Evolutionary conservation across 2,888 invertebrate genomes (phyloP), one percentile per base, ranked within the genome.

Genomic region (Tricholauxania praeusta): DNA sequence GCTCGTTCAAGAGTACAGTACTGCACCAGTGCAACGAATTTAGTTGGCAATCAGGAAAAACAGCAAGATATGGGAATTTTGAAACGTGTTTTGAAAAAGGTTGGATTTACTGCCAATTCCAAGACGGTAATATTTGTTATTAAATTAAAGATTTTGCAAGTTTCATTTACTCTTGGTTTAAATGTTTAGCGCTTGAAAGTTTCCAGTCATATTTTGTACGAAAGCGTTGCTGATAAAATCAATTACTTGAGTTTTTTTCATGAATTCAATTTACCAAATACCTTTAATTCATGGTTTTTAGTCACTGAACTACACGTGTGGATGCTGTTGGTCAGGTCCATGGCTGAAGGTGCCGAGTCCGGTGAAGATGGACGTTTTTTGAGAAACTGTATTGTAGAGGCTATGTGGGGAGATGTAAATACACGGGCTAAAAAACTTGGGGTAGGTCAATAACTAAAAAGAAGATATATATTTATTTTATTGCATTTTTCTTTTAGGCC

Each of bases 301-400:
- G 88, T 97, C n/a, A 94, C 94, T 0, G 96, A 97, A 86, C 87
- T 97, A 22, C 96, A 97, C 85, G 90, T 97, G 0, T 97, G 97
- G 97, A 91, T 97, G 90, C 81, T 96, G 2, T 89, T 93, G 87
- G 91, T 93, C 2, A 90, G 96, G 52, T 90, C 92, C 14, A 94
- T 95, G 93, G 92, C 92, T 12, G 94, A 95, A 85, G 94, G 93
- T 52, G 85, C 72, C 82, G 92, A 85, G 91, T 92, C 74, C 80
- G 90, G 83, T 80, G 90, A 92, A 53, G 91, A 93, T 83, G 97
- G 96, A 0, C 88, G 91, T 78, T 88, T 90, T 78, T 86, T 94
- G 12, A 90, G 96, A 75, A 94, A 95, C 85, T 88, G 89, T 80
- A 88, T 96, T 55, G 90, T 96, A 2, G 92, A 93, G 85, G 93